Percentiles rank a stretch among this genome's conserved stretches.
These are phyloP conservation scores for Sciaenops ocellatus DNA, from an alignment of 2,797 vertebrate species.

Conservation along the genomic window DNA sequence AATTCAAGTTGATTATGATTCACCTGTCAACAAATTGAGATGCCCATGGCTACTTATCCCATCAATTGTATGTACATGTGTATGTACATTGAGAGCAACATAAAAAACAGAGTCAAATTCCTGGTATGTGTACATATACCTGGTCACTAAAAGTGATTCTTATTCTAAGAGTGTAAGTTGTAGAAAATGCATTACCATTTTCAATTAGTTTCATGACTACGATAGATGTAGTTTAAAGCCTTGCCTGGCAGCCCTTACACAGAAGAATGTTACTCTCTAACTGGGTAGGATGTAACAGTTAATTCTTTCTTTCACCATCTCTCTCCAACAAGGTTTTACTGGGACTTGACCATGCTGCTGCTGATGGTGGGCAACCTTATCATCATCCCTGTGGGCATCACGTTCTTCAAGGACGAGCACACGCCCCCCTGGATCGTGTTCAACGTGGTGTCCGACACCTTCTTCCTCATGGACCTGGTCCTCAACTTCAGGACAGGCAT, in stretches of 20 bases:
- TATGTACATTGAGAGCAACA: too few species aligned
- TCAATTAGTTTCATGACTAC: not conserved
- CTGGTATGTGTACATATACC: too few species aligned
- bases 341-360: constrained; percentile 99
- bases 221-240: not conserved
- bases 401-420: constrained; percentile 99
- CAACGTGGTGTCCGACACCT: constrained; percentile 98
- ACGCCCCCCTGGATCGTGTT: constrained; percentile 99
- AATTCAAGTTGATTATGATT: too few species aligned
- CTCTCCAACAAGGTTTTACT: constrained; percentile 92
- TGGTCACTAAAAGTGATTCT: too few species aligned
- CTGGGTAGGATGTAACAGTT: not conserved
- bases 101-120: too few species aligned
- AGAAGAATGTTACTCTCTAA: not conserved
- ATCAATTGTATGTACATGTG: too few species aligned
- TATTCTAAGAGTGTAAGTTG: not conserved
- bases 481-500: constrained; percentile 99
- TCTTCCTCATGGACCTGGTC: constrained; percentile 99
- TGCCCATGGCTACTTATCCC: too few species aligned
- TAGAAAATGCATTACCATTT: not conserved
- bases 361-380: constrained; percentile 99
- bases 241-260: not conserved
- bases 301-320: constrained; percentile 17
- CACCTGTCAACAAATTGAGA: too few species aligned
- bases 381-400: constrained; percentile 99